Evolutionary conservation across 2,113 vertebrate species (phyloP).

Genomic region (Physeter macrocephalus): DNA sequence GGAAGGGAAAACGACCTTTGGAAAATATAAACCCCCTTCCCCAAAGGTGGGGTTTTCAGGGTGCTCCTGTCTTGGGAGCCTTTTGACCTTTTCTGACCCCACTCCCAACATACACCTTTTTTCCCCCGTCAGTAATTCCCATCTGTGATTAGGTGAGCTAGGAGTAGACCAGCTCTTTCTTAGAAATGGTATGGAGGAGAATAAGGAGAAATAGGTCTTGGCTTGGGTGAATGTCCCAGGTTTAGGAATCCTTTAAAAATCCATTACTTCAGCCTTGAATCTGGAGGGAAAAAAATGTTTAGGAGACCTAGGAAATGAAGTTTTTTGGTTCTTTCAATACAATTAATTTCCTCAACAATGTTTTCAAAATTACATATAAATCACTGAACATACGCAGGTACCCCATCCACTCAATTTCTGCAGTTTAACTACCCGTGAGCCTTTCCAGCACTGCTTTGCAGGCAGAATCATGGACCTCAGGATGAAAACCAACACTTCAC

Average conservation of each 20-base stretch:
- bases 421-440: not conserved
- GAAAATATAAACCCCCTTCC: not conserved
- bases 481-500: conserved; percentile 44
- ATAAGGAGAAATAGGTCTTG: not conserved
- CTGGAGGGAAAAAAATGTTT: not conserved
- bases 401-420: not conserved
- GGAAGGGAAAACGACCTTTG: not conserved
- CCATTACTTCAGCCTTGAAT: not conserved
- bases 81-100: not conserved
- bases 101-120: fast-evolving
- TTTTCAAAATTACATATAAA: not conserved
- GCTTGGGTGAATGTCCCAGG: not conserved
- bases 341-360: not conserved
- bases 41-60: not conserved
- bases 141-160: not conserved
- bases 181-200: not conserved
- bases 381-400: not conserved
- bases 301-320: not conserved
- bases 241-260: not conserved
- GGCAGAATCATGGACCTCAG: not conserved
- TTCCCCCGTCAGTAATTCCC: not conserved
- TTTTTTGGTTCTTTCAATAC: not conserved
- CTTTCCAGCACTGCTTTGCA: not conserved
- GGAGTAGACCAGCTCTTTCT: not conserved
- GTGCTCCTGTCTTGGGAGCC: not conserved